These are phyloP conservation scores for Sarcoramphus papa DNA, from an alignment of 2,797 vertebrate species.

Conservation along the genomic window DNA sequence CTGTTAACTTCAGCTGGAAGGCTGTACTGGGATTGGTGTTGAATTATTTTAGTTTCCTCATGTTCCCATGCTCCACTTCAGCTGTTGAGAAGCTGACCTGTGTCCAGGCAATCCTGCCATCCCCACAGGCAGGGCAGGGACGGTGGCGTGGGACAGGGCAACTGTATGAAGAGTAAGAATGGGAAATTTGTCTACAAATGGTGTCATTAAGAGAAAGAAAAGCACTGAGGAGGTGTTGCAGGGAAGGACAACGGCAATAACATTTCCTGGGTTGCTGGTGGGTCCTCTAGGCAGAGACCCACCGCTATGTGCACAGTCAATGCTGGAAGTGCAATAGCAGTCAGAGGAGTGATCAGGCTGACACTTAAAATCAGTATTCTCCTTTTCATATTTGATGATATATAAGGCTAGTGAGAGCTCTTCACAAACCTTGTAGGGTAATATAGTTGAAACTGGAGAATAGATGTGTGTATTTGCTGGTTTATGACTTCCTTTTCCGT, in stretches of 20 bases:
- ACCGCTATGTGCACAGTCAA: fast-evolving
- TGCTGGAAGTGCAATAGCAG: background rate
- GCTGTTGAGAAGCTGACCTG: background rate
- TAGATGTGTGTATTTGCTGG: fast-evolving
- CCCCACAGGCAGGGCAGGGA: fast-evolving
- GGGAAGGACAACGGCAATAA: background rate
- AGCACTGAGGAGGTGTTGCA: background rate
- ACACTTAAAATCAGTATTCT: background rate
- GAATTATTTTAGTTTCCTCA: fast-evolving
- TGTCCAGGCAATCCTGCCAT: too few relatives aligned
- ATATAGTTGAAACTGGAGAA: background rate
- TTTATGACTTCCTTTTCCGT: background rate
- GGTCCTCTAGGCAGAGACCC: background rate
- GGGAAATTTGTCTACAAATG: background rate
- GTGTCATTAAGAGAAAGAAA: background rate
- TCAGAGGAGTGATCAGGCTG: background rate
- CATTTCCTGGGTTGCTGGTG: background rate
- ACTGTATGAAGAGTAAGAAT: fast-evolving
- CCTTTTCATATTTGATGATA: background rate
- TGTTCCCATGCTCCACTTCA: background rate
- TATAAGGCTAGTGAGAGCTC: background rate
- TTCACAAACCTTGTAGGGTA: background rate
- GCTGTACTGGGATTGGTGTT: fast-evolving
- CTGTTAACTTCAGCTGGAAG: background rate
- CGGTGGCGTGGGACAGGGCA: background rate